These are phyloP conservation scores for Forficula auricularia DNA, from an alignment of 1,140 invertebrate genomes.

Conservation along the genomic window DNA sequence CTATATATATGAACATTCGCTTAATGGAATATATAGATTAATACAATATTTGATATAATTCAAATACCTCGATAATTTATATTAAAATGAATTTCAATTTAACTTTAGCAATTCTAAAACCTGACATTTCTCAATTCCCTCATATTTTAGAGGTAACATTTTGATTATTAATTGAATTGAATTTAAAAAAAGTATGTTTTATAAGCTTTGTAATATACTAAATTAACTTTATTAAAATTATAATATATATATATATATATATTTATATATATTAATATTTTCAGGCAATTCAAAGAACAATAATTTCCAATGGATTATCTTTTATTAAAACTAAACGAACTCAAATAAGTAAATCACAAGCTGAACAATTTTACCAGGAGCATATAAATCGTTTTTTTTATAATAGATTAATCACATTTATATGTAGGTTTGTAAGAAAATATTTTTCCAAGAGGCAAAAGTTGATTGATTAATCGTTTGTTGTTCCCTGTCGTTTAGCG, in stretches of 20 bases:
- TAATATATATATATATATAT: not conserved
- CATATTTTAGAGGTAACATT: slow-evolving; percentile 34
- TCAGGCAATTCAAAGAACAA: slow-evolving; percentile 44
- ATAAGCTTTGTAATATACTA: not conserved
- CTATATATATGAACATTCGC: no score
- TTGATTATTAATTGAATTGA: slow-evolving; percentile 7
- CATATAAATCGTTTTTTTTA: slow-evolving; percentile 77
- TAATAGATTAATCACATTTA: slow-evolving; percentile 67
- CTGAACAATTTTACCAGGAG: slow-evolving; percentile 63
- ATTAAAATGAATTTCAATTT: slow-evolving; percentile 25
- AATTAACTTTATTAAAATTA: not conserved
- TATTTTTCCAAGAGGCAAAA: no score
- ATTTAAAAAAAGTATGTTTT: not conserved
- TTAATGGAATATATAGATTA: no score
- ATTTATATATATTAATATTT: slow-evolving; percentile 17
- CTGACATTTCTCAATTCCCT: slow-evolving; percentile 50
- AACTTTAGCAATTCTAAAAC: slow-evolving; percentile 58
- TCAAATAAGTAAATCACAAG: slow-evolving; percentile 39
- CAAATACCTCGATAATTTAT: no score
- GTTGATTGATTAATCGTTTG: no score
- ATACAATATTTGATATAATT: no score
- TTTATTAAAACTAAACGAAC: slow-evolving; percentile 50
- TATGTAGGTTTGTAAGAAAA: slow-evolving; percentile 44
- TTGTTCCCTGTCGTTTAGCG: slow-evolving; percentile 37
- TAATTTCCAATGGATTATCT: slow-evolving; percentile 53